Evolutionary conservation across 2,113 vertebrate species (phyloP).

Genomic region (Chamaetylas fuelleborni): DNA sequence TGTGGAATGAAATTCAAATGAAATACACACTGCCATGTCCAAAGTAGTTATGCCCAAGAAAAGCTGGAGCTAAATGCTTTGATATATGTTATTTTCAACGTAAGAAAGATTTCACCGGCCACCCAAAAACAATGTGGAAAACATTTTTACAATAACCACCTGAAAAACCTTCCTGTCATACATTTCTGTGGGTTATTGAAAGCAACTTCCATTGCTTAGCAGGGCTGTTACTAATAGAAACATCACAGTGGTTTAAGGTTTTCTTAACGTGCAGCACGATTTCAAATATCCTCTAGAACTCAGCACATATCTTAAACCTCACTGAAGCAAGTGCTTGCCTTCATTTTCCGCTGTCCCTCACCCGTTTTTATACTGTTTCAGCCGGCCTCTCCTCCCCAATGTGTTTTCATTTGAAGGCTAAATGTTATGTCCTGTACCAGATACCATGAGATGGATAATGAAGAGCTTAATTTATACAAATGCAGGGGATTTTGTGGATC

Average conservation of each 20-base stretch:
- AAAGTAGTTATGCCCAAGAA: not conserved
- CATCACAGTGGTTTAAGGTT: not conserved
- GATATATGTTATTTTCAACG: not conserved
- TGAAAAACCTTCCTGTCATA: not conserved
- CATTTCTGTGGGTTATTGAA: not conserved
- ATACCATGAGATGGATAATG: not conserved
- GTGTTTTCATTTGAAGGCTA: not conserved
- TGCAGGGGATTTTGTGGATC: not conserved
- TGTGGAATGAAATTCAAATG: not conserved
- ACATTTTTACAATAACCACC: not conserved
- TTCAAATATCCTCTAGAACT: not conserved
- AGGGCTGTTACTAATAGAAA: not conserved
- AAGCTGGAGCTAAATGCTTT: not conserved
- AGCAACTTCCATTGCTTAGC: not conserved
- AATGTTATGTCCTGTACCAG: not conserved
- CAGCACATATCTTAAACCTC: not conserved
- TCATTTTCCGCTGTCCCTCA: not conserved
- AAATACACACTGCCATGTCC: not conserved
- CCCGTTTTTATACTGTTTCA: not conserved
- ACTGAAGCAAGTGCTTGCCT: not conserved
- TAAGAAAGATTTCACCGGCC: not conserved
- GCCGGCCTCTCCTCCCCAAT: accelerated
- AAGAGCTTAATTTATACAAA: not conserved
- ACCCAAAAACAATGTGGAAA: not conserved
- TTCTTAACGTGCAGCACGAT: not conserved